Evolutionary conservation across 2,113 vertebrate genomes (phyloP), one percentile per base, ranked within the genome.

Genomic region (Rhinoderma darwinii): DNA sequence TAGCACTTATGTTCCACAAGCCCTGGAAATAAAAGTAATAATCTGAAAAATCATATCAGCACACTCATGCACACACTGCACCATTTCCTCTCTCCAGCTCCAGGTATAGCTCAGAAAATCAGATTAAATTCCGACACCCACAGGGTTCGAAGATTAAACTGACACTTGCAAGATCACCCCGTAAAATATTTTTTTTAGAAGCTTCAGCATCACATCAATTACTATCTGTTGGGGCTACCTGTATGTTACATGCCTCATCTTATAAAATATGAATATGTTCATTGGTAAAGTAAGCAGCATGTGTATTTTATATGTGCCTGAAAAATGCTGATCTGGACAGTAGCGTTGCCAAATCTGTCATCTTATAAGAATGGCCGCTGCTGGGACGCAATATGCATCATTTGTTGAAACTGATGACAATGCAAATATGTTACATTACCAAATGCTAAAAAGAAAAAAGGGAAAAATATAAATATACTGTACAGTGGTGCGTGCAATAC

Each of bases 21-120:
- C 85, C 68, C 50, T 73, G 77, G 50, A 87, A 87, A 87, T 87
- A 82, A 87, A 82, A 87, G 78, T 74, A 74, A 87, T 82, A 81
- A 87, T 74, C 66, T 82, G 77, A 87, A 74, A 80, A 87, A 81
- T 82, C 85, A 59, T 74, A 87, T 87, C 85, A 56, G 77, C 56
- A 82, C 63, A 87, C 85, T 87, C 78, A 47, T 32, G 85, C 66
- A 61, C 78, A 54, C 51, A 61, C 63, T 72, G 68, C 22, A 35
- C 77, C 50, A 74, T 81, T 73, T 81, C 83, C 77, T 59, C 66
- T 82, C 50, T 39, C 22, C 66, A 59, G 37, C 78, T 87, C 27
- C 85, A 82, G 79, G 79, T 82, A 82, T 27, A 87, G 32, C 47
- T 12, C 50, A 25, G 39, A 14, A 80, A 86, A 86, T 81, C 85